Evolutionary conservation across 2,888 invertebrate genomes (phyloP).

Genomic region (Cordilura impudica): DNA sequence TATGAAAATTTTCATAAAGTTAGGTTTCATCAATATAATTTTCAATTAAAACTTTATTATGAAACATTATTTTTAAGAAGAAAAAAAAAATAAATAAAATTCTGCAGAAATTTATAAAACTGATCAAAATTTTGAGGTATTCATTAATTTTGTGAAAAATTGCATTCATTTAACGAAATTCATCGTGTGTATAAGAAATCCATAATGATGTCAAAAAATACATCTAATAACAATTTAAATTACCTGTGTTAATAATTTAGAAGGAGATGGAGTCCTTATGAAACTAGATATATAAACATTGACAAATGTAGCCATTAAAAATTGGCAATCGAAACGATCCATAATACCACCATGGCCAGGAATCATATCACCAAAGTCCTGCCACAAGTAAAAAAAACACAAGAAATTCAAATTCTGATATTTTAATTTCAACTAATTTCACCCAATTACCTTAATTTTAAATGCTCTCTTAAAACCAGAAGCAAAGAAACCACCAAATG

Average conservation of each 20-base stretch:
- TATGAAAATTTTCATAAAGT: too few species aligned
- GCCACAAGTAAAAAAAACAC: neutral
- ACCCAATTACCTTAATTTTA: slow-evolving; percentile 92
- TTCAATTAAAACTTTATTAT: too few species aligned
- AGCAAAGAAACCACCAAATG: slow-evolving; percentile 99
- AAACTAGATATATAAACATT: slow-evolving; percentile 99
- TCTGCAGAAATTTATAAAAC: too few species aligned
- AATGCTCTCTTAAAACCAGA: slow-evolving; percentile 99
- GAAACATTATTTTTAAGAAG: too few species aligned
- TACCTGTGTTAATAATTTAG: slow-evolving; percentile 94
- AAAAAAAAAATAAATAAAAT: too few species aligned
- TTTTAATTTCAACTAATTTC: neutral
- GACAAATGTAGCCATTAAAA: slow-evolving; percentile 99
- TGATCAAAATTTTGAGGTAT: too few species aligned
- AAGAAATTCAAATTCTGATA: neutral
- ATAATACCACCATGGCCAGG: slow-evolving; percentile 99
- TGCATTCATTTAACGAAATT: too few species aligned
- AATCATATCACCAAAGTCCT: slow-evolving; percentile 99
- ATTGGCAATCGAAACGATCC: slow-evolving; percentile 99
- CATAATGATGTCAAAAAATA: too few species aligned
- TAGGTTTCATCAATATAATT: too few species aligned
- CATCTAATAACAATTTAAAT: slow-evolving; percentile 32
- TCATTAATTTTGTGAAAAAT: too few species aligned
- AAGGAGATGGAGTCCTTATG: slow-evolving; percentile 96
- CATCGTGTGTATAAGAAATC: too few species aligned